Base-by-base conservation (phyloP, 2,113 vertebrate species). In the Sinocyclocheilus maitianheensis region DNA sequence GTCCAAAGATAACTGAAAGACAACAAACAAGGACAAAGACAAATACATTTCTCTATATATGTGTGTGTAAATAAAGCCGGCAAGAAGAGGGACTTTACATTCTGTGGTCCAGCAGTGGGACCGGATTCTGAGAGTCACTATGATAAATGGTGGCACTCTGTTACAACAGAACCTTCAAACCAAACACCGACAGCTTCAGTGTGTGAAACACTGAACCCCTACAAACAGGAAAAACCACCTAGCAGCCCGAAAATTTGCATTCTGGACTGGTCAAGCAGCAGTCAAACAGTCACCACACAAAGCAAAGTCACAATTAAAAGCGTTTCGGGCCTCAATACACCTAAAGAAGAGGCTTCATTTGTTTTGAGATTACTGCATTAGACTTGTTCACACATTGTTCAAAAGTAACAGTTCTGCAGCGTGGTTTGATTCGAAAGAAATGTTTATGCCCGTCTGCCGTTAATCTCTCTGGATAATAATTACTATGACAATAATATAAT, bases 11-110 rank as follows among this genome's bases (percentile, higher is more conserved):
- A 77, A 69, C 67, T 46, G 24, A 86, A 65, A 26, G 43, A 81
- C 1, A 14, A 81, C 75, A 51, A 75, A 83, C 78, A 85, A 67
- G 34, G 48, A 85, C 78, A 88, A 69, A 90, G 88, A 88, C 89
- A 87, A 58, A 91, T 83, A 60, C 79, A 87, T 77, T 30, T 84
- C 88, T 74, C 88, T 90, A 48, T 48, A 48, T 48, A 48, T 48
- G 46, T 12, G 46, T 71, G 65, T 51, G 80, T 69, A 83, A 83
- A 72, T 82, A 83, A 83, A 86, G 83, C 67, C 26, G 87, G 91
- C 90, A 91, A 79, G 71, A 53, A 65, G 48, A 76, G 81, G 88
- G 88, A 93, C 82, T 51, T 88, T 94, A 94, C 94, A 94, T 95
- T 95, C 93, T 92, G 89, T 90, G 83, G 86, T 90, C 91, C 91